These are phyloP conservation scores for Mythimna pallens DNA, from an alignment of 2,888 invertebrate genomes.

Conservation along the genomic window DNA sequence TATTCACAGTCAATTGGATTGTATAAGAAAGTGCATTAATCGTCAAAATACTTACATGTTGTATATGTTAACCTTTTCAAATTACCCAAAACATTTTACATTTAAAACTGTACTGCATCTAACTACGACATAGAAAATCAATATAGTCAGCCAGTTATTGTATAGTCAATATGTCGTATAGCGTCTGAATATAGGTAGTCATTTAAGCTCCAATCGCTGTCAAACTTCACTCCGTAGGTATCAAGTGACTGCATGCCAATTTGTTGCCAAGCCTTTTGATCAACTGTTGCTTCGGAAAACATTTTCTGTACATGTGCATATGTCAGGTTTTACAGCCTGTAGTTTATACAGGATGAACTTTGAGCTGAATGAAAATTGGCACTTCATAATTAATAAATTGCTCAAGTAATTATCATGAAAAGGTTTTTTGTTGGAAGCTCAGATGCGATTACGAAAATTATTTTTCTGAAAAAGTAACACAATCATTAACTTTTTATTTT, in stretches of 20 bases:
- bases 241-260: conserved; percentile 16
- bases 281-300: not conserved
- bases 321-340: not conserved
- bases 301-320: not conserved
- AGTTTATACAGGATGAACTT: no score
- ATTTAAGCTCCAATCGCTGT: conserved; percentile 6
- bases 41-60: no score
- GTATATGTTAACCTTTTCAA: no score
- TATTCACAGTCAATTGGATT: no score
- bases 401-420: no score
- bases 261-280: conserved; percentile 8
- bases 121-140: not conserved
- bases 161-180: not conserved
- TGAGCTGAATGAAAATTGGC: not conserved
- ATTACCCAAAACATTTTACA: not conserved
- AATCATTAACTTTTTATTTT: no score
- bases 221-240: conserved; percentile 5
- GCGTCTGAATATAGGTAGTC: not conserved
- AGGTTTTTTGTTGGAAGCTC: no score
- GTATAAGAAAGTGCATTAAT: no score
- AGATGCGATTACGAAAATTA: no score
- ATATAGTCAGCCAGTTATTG: no score
- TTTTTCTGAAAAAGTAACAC: no score
- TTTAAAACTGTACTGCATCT: not conserved
- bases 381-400: not conserved